Evolutionary conservation across 2,797 vertebrate genomes (phyloP).

Genomic region (Lepilemur ruficaudatus): DNA sequence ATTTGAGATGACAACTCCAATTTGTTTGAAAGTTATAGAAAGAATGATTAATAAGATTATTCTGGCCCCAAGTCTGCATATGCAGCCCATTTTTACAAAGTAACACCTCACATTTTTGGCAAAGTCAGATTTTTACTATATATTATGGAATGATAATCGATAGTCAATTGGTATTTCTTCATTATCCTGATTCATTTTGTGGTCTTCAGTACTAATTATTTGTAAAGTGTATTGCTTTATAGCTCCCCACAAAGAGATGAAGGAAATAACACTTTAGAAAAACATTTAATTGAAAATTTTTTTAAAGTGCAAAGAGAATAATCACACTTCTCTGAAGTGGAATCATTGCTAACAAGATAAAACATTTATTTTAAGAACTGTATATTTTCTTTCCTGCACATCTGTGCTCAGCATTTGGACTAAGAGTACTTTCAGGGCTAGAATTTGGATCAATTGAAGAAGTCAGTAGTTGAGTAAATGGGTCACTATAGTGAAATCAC

Average conservation of each 20-base stretch:
- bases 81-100: background rate
- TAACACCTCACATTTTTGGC: conserved; percentile 21
- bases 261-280: conserved; percentile 51
- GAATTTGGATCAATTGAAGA: conserved; percentile 18
- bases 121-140: background rate
- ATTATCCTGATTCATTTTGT: background rate
- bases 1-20: background rate
- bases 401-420: background rate
- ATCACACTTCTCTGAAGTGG: conserved; percentile 13
- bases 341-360: conserved; percentile 15
- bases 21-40: conserved; percentile 17
- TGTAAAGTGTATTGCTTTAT: conserved; percentile 37
- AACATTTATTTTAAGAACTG: conserved; percentile 64
- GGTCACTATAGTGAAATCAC: conserved; percentile 44
- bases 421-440: conserved; percentile 3
- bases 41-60: background rate
- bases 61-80: background rate
- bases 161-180: background rate
- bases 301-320: background rate
- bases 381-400: conserved; percentile 8
- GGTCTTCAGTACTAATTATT: conserved; percentile 24
- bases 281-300: background rate
- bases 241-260: background rate
- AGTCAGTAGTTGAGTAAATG: conserved; percentile 19
- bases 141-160: conserved; percentile 57